Conservation (phyloP, 2,888 invertebrate genomes). For the Harpagoxenus sublaevis region DNA sequence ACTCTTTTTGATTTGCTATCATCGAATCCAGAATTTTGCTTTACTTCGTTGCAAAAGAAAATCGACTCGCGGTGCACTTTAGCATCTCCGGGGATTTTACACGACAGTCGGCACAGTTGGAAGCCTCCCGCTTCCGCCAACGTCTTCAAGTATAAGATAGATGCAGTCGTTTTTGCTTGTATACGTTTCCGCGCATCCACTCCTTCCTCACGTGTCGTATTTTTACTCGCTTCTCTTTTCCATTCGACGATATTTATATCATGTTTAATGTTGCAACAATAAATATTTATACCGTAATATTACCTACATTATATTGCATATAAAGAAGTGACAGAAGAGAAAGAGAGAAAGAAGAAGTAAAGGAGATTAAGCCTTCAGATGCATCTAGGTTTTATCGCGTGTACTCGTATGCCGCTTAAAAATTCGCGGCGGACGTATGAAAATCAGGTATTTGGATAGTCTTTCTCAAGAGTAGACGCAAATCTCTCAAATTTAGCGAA, state of each 20-base stretch:
- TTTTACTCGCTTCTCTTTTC: constrained; percentile 7
- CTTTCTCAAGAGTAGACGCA: neutral
- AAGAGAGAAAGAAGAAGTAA: neutral
- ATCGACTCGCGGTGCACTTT: constrained; percentile 40
- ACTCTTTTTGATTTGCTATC: constrained; percentile 19
- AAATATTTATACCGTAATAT: constrained; percentile 34
- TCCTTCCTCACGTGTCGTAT: neutral
- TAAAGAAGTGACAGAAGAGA: constrained; percentile 18
- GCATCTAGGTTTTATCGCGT: neutral
- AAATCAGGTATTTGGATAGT: neutral
- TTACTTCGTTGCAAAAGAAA: constrained; percentile 12
- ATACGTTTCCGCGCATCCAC: neutral
- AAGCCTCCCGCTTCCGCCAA: constrained; percentile 16
- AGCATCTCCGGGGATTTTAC: constrained; percentile 45
- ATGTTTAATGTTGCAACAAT: neutral
- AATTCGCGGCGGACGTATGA: neutral
- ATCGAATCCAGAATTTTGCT: constrained; percentile 19
- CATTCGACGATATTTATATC: constrained; percentile 14
- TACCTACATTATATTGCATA: constrained; percentile 45
- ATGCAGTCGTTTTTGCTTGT: constrained; percentile 14
- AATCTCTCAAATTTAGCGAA: neutral
- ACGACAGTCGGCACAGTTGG: constrained; percentile 33
- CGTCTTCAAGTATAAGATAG: constrained; percentile 45
- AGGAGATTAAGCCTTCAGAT: neutral
- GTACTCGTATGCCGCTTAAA: neutral